Evolutionary conservation across 2,797 vertebrate species (phyloP), one percentile per base, ranked within the genome.

Genomic region (Apodemus agrarius): DNA sequence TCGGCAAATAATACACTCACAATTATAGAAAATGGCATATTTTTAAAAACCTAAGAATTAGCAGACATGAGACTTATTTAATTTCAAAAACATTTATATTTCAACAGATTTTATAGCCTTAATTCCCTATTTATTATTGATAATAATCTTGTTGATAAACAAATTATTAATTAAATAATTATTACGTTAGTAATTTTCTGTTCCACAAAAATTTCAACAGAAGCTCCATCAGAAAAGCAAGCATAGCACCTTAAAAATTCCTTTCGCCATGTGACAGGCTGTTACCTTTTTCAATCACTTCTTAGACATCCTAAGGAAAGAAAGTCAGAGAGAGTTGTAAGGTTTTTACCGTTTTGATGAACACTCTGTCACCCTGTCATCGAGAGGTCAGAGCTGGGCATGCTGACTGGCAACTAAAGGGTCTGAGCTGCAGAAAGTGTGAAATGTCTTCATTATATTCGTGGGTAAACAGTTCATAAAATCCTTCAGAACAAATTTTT

Each of bases 211-310:
- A 67, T 54, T 43, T 46, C 46, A 76, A 93, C 78, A 74, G 54
- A 96, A 97, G 83, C 16, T 85, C 54, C 13, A 57, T 21, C 31
- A 88, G 72, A 79, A 97, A 97, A 95, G 76, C 92, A 37, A 93
- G 7, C 10, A 79, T 6, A 1, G 52, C 6, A 90, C 96, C 5
- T 95, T 97, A 90, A 97, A 97, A 95, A 96, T 93, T 97, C 26
- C 49, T 93, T 93, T 97, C 91, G 94, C 22, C 96, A 19, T 92
- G 95, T 97, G 94, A 97, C 93, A 98, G 97, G 75, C 93, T 92
- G 8, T 89, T 98, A 91, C 84, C 65, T 96, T 6, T 84, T 78
- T 93, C 89, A 1, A 0, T 96, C 46, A 96, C 88, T 93, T 95
- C 82, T 81, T 96, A 97, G 81, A 43, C 81, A n/a, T 93, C 26